Conservation (phyloP, 2,888 invertebrate genomes). For the Amblyjoppa proteus region DNA sequence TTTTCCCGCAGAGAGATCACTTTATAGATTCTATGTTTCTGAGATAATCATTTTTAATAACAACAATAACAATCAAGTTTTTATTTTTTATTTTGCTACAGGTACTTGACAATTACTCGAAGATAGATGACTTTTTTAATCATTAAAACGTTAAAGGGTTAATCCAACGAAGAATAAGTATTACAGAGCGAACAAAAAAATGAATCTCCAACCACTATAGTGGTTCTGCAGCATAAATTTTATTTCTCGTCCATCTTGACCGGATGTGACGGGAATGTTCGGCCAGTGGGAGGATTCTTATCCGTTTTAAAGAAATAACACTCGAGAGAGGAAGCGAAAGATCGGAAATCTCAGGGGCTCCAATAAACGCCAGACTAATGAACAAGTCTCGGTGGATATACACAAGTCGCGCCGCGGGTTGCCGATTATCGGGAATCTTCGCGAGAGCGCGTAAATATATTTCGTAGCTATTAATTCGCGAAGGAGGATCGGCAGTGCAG, state of each 20-base stretch:
- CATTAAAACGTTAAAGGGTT: too few relatives aligned
- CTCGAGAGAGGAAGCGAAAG: constrained; percentile 5
- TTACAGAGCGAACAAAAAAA: background rate
- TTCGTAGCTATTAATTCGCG: constrained; percentile 76
- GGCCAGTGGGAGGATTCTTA: constrained; percentile 25
- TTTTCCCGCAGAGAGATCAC: too few relatives aligned
- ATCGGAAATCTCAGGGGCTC: constrained; percentile 1
- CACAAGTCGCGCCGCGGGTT: constrained; percentile 37
- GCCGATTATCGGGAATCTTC: constrained; percentile 58
- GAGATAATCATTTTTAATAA: too few relatives aligned
- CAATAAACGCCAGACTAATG: constrained; percentile 65
- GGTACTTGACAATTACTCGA: too few relatives aligned
- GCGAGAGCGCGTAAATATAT: constrained; percentile 77
- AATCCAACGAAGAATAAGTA: background rate
- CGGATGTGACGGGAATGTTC: constrained; percentile 30
- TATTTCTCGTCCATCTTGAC: background rate
- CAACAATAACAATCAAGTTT: too few relatives aligned
- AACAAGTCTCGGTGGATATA: constrained; percentile 49
- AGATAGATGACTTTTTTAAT: too few relatives aligned
- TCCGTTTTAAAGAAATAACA: constrained; percentile 20
- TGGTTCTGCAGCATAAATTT: background rate
- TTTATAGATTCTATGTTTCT: too few relatives aligned
- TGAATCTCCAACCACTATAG: too few relatives aligned
- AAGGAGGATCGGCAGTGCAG: constrained; percentile 64
- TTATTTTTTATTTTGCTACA: too few relatives aligned